phyloP scores from a whole-genome alignment of 2,797 vertebrate genomes.

The Falco naumanni region DNA sequence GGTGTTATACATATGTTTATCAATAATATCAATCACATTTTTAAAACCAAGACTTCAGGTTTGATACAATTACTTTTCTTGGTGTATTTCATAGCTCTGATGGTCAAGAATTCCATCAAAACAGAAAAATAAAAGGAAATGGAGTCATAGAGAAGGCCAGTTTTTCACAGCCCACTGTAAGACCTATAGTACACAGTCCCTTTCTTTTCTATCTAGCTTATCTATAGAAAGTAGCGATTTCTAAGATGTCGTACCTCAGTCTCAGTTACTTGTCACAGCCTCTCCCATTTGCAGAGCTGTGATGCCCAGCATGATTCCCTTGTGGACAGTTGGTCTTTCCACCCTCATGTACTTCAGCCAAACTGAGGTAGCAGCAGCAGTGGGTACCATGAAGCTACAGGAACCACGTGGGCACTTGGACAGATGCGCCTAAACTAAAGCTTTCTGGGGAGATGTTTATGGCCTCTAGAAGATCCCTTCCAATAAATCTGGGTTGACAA shows the following conservation, averaged over 20 bases:
- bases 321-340: rapidly evolving
- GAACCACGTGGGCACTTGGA: neutral
- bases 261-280: neutral
- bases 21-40: neutral
- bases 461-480: neutral
- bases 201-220: neutral
- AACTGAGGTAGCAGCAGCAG: neutral
- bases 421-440: neutral
- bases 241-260: neutral
- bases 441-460: neutral
- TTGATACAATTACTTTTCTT: neutral
- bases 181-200: rapidly evolving
- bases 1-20: neutral
- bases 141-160: neutral
- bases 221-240: neutral
- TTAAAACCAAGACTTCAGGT: neutral
- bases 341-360: neutral
- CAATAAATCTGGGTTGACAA: neutral
- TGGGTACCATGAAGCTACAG: neutral
- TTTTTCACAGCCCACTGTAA: neutral
- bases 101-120: neutral
- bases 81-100: neutral
- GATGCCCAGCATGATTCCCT: neutral
- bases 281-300: neutral
- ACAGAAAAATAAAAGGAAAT: neutral